These are phyloP conservation scores for Apotomis betuletana DNA, from an alignment of 2,888 invertebrate species.

Conservation along the genomic window DNA sequence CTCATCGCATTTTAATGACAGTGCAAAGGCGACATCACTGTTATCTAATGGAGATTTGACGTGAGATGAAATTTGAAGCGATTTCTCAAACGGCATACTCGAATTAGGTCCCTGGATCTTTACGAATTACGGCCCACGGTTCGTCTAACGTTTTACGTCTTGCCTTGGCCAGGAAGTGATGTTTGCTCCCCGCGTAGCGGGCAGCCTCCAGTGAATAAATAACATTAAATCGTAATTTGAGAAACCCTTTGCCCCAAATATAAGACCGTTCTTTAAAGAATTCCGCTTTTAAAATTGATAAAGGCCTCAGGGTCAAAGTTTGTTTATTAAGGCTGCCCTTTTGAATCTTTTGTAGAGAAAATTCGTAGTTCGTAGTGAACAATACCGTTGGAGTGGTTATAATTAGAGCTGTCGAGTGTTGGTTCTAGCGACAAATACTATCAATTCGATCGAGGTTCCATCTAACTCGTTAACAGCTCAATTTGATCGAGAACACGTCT, in stretches of 20 bases:
- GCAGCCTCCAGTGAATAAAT: constrained; percentile 18
- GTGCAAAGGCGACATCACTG: no score
- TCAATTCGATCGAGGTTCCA: constrained; percentile 25
- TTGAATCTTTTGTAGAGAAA: constrained; percentile 26
- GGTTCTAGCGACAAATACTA: constrained; percentile 30
- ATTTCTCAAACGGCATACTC: no score
- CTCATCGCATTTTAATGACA: no score
- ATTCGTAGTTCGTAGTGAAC: constrained; percentile 8
- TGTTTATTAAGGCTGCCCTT: constrained; percentile 29
- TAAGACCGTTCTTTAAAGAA: constrained; percentile 23
- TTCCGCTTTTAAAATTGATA: constrained; percentile 21
- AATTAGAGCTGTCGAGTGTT: constrained; percentile 37
- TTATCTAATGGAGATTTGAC: no score
- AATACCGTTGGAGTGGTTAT: constrained; percentile 26
- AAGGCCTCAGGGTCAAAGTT: constrained; percentile 7
- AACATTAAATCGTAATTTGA: constrained; percentile 22
- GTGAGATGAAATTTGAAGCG: no score
- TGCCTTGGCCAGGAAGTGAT: no score
- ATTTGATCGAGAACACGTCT: constrained; percentile 21
- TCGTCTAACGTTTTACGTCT: no score
- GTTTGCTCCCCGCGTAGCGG: no score
- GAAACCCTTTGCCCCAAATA: constrained; percentile 19
- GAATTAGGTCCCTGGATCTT: no score
- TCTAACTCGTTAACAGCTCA: constrained; percentile 25
- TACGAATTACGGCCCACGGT: no score